Evolutionary conservation across 2,888 invertebrate genomes (phyloP).

Genomic region (Alviniconcha strummeri): DNA sequence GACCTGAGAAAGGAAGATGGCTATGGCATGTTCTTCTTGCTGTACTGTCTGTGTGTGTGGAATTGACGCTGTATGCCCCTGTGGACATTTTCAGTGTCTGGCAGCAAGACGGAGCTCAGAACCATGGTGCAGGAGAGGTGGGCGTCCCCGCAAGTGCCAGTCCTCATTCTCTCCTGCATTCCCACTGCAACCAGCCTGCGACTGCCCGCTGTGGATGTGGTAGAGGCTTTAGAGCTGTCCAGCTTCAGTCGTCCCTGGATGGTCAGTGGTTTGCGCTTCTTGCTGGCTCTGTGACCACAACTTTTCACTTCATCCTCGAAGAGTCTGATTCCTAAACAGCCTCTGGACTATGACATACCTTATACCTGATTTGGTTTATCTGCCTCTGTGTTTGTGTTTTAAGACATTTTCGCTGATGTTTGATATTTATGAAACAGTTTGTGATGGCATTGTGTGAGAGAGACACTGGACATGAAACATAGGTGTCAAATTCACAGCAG

Average conservation of each 20-base stretch:
- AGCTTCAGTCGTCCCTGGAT: slow-evolving; percentile 69
- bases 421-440: too few relatives aligned
- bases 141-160: slow-evolving; percentile 66
- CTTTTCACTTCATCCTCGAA: background rate
- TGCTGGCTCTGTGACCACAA: background rate
- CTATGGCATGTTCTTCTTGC: background rate
- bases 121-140: slow-evolving; percentile 67
- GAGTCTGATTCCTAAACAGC: too few relatives aligned
- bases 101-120: slow-evolving; percentile 48
- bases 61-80: too few relatives aligned
- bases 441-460: too few relatives aligned
- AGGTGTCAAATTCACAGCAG: too few relatives aligned
- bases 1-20: too few relatives aligned
- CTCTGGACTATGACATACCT: background rate
- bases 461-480: too few relatives aligned
- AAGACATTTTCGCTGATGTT: too few relatives aligned
- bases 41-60: background rate
- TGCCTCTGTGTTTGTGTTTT: background rate
- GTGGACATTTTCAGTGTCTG: slow-evolving; percentile 37
- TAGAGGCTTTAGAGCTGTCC: slow-evolving; percentile 55
- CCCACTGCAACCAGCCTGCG: slow-evolving; percentile 42
- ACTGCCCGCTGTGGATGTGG: slow-evolving; percentile 62
- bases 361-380: background rate
- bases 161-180: slow-evolving; percentile 64
- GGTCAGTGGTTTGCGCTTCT: slow-evolving; percentile 50